These are phyloP conservation scores for Anabas testudineus DNA, from an alignment of 2,797 vertebrate species.

Conservation along the genomic window DNA sequence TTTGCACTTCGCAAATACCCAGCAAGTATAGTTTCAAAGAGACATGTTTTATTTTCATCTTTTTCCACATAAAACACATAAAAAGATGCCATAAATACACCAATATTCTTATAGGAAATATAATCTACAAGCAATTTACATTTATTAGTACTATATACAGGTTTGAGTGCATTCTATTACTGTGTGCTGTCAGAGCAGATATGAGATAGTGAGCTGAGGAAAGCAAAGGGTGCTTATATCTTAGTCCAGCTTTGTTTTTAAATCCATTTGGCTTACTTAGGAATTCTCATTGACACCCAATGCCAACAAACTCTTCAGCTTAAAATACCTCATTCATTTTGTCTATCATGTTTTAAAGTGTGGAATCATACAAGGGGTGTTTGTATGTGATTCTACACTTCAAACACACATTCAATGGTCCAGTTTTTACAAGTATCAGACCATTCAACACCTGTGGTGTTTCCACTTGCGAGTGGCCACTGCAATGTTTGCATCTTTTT, in stretches of 20 bases:
- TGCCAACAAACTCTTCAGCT: slow-evolving; percentile 3
- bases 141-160: slow-evolving; percentile 79
- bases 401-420: slow-evolving; percentile 27
- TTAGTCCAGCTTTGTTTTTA: slow-evolving; percentile 50
- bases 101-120: slow-evolving; percentile 73
- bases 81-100: slow-evolving; percentile 78
- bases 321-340: slow-evolving; percentile 13
- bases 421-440: background rate
- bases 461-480: slow-evolving; percentile 89
- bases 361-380: background rate
- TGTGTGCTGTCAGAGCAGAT: slow-evolving; percentile 64
- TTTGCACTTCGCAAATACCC: background rate
- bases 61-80: slow-evolving; percentile 37
- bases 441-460: slow-evolving; percentile 87
- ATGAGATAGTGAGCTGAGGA: slow-evolving; percentile 37
- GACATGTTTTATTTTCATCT: slow-evolving; percentile 67
- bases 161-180: slow-evolving; percentile 80
- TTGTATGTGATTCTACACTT: slow-evolving; percentile 4
- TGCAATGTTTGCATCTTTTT: slow-evolving; percentile 85
- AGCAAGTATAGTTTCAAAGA: slow-evolving; percentile 13
- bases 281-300: slow-evolving; percentile 10
- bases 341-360: background rate
- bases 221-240: slow-evolving; percentile 19
- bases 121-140: slow-evolving; percentile 76
- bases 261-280: slow-evolving; percentile 1